These are phyloP conservation scores for Centropus bengalensis DNA, from an alignment of 2,113 vertebrate species.

Conservation along the genomic window DNA sequence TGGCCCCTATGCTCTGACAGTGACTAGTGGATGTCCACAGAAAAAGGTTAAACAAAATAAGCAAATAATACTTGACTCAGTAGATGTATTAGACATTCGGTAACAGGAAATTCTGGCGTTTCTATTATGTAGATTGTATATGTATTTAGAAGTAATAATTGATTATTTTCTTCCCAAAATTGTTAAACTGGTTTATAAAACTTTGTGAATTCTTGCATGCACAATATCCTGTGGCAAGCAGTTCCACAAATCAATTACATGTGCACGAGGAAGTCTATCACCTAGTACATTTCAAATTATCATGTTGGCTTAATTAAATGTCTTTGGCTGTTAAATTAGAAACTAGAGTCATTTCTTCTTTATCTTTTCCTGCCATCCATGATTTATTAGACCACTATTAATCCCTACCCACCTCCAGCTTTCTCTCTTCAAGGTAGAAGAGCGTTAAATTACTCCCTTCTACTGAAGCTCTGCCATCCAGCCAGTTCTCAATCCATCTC, in stretches of 20 bases:
- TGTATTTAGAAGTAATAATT: neutral
- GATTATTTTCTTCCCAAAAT: neutral
- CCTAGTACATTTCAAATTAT: neutral
- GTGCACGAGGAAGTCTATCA: accelerated
- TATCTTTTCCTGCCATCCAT: neutral
- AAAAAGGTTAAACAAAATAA: neutral
- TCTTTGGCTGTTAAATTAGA: neutral
- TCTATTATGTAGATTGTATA: neutral
- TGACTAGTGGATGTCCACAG: neutral
- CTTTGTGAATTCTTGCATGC: neutral
- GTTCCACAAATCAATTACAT: neutral
- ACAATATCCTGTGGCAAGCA: neutral
- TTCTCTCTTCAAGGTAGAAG: neutral
- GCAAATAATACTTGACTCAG: neutral
- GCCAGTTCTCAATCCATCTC: too few relatives aligned
- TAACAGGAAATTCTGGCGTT: neutral
- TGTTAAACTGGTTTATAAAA: neutral
- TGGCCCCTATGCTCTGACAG: accelerated
- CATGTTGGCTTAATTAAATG: neutral
- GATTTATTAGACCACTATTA: neutral
- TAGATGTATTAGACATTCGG: neutral
- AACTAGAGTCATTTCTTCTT: neutral
- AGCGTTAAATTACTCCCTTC: neutral
- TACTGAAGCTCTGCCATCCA: too few relatives aligned
- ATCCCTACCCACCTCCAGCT: neutral